Conservation (phyloP, 2,113 vertebrate genomes). For the Bufo gargarizans region DNA sequence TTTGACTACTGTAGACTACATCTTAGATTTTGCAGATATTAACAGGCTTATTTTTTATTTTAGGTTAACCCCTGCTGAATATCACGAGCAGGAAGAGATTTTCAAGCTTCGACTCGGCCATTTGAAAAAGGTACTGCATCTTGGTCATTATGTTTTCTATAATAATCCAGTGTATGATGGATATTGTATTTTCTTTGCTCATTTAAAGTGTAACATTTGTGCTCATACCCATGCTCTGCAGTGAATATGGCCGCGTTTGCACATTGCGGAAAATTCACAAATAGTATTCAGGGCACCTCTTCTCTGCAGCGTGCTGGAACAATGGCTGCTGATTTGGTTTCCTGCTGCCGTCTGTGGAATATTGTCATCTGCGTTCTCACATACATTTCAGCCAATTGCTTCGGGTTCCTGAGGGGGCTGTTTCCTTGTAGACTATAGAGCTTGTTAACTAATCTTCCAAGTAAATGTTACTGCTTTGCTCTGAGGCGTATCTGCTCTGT, state of each 20-base stretch:
- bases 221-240: background rate
- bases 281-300: background rate
- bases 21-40: background rate
- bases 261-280: background rate
- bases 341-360: constrained; percentile 19
- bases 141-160: background rate
- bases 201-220: background rate
- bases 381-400: constrained; percentile 14
- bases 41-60: background rate
- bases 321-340: constrained; percentile 29
- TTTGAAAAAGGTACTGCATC: constrained; percentile 90
- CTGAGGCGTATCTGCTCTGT: too few species aligned
- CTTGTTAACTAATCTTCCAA: background rate
- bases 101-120: constrained; percentile 98
- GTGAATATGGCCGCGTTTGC: background rate
- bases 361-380: constrained; percentile 11
- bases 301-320: constrained; percentile 2
- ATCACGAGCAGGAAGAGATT: constrained; percentile 99
- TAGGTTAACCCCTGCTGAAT: constrained; percentile 96
- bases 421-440: background rate
- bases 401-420: background rate
- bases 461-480: background rate
- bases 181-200: background rate
- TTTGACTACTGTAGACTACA: background rate
- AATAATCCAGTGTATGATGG: background rate